Evolutionary conservation across 2,888 invertebrate species (phyloP).

Genomic region (Perithous albicinctus): DNA sequence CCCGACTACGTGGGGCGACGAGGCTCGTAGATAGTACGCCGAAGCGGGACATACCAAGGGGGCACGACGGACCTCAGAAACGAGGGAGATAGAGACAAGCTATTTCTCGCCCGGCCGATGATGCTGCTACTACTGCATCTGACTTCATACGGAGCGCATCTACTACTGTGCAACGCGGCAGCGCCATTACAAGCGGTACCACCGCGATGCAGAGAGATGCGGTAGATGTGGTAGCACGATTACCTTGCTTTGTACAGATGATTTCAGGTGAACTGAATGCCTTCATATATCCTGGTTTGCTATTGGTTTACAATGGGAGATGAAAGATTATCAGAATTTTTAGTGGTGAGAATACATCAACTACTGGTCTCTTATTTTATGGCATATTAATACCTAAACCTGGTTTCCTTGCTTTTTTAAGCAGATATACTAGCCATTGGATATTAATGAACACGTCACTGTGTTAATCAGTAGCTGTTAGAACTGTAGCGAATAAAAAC

Average conservation of each 20-base stretch:
- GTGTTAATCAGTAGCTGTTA: too few relatives aligned
- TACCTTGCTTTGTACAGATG: background rate
- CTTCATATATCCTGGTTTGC: too few relatives aligned
- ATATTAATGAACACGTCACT: too few relatives aligned
- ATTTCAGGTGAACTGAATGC: background rate
- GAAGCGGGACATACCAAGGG: constrained; percentile 61
- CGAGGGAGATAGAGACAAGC: constrained; percentile 46
- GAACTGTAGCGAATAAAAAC: too few relatives aligned
- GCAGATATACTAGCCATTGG: too few relatives aligned
- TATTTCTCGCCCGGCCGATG: constrained; percentile 50
- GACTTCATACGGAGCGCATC: constrained; percentile 73
- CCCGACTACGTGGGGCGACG: constrained; percentile 48
- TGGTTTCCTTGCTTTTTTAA: too few relatives aligned
- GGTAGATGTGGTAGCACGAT: background rate
- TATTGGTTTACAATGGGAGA: background rate
- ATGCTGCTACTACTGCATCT: constrained; percentile 74
- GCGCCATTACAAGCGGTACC: too few relatives aligned
- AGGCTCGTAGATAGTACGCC: constrained; percentile 60
- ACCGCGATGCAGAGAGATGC: background rate
- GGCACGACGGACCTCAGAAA: constrained; percentile 47
- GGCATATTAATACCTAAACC: too few relatives aligned
- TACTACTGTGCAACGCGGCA: constrained; percentile 22
- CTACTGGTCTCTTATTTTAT: too few relatives aligned
- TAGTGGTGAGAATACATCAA: background rate
- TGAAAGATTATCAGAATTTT: background rate